phyloP scores from a whole-genome alignment of 1,140 invertebrate species.

The Patella vulgata region DNA sequence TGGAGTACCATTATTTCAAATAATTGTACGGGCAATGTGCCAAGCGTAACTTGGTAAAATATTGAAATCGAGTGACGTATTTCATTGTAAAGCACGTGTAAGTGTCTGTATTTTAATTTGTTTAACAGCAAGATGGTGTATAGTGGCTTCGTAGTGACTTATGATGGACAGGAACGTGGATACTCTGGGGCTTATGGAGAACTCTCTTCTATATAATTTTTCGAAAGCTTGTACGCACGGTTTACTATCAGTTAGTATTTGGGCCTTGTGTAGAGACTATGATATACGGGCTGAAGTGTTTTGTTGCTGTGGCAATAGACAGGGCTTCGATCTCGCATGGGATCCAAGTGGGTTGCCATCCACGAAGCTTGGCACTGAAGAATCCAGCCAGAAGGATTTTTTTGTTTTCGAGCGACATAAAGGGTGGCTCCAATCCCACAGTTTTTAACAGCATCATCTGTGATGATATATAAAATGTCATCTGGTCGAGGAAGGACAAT shows the following conservation, averaged over 20 bases:
- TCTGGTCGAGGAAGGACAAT: slow-evolving; percentile 24
- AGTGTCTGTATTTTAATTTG: no score
- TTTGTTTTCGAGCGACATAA: slow-evolving; percentile 21
- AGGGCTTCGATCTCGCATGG: slow-evolving; percentile 35
- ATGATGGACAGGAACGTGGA: slow-evolving; percentile 29
- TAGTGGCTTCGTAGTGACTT: slow-evolving; percentile 12
- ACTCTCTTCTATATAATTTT: slow-evolving; percentile 28
- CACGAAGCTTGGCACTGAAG: slow-evolving; percentile 30
- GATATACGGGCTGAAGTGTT: slow-evolving; percentile 34
- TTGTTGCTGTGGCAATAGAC: slow-evolving; percentile 19
- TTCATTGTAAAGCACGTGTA: no score
- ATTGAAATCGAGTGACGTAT: no score
- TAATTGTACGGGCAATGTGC: no score
- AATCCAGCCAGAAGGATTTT: slow-evolving; percentile 24
- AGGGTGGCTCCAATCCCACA: slow-evolving; percentile 29
- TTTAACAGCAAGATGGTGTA: slow-evolving; percentile 21
- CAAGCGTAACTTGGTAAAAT: no score
- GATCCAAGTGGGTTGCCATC: slow-evolving; percentile 22
- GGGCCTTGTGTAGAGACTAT: slow-evolving; percentile 22
- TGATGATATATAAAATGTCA: slow-evolving; percentile 39
- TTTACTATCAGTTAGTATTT: slow-evolving; percentile 32
- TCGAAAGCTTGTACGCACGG: slow-evolving; percentile 24
- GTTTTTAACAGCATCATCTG: slow-evolving; percentile 32
- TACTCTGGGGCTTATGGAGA: slow-evolving; percentile 30
- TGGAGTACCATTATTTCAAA: no score